Evolutionary conservation across 2,113 vertebrate genomes (phyloP), one percentile per base, ranked within the genome.

Genomic region (Neofelis nebulosa): DNA sequence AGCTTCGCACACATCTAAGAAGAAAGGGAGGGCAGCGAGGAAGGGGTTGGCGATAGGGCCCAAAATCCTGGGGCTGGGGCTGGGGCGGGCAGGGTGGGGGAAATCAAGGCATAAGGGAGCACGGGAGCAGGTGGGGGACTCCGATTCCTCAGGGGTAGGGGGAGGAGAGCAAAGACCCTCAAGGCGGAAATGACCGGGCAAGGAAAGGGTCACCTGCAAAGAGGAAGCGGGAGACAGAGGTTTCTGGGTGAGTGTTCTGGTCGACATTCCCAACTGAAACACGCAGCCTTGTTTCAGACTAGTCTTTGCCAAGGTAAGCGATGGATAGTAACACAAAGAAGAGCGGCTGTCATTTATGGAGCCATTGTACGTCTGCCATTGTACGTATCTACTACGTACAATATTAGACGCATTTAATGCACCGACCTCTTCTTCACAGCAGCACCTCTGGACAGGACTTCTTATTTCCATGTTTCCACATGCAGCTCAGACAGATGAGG

Each of bases 91-190:
- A 5, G 27, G 3, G 9, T 2, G 15, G 29, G 6, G 29, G 8
- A 9, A 6, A 14, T 18, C 38, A 8, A 41, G 29, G 38, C 36
- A 36, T n/a, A 16, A 69, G 11, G 27, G 13, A 45, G 12, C 63
- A 10, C 4, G 3, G 27, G 18, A 16, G n/a, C 25, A 31, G 4
- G 8, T 66, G 48, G 21, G 25, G 73, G 36, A 45, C 27, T 7
- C 2, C 0, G 3, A 6, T 31, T 61, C 27, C 18, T 15, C 7
- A 16, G n/a, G 48, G 48, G 15, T 9, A 4, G 5, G 74, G 74
- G 57, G 16, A 50, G 7, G 27, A n/a, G 4, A 7, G 3, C 0
- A 36, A 36, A 80, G 23, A 38, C 15, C 1, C 2, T 68, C 7
- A 2, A 61, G 52, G 0, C 50, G 13, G n/a, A 82, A 61, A 36